These are phyloP conservation scores for Gymnarchus niloticus DNA, from an alignment of 2,113 vertebrate genomes.

Conservation along the genomic window DNA sequence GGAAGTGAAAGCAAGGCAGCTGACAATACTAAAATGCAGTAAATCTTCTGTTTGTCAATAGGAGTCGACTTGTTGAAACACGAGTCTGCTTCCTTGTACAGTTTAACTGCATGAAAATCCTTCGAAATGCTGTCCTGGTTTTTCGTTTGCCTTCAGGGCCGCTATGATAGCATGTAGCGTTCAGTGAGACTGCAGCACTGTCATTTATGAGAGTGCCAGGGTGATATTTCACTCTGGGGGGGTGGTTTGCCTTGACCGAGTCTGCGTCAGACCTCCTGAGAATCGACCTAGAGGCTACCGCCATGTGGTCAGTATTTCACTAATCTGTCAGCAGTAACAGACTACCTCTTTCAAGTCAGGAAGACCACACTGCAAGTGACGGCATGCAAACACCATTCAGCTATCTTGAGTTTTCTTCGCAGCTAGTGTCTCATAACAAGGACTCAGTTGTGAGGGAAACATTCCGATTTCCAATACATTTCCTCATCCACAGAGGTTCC, in stretches of 20 bases:
- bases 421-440: slow-evolving; percentile 6
- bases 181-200: background rate
- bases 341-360: background rate
- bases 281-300: background rate
- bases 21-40: background rate
- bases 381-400: background rate
- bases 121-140: background rate
- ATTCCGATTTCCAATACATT: background rate
- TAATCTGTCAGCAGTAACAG: background rate
- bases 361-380: background rate
- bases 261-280: background rate
- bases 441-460: background rate
- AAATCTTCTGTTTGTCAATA: background rate
- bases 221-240: background rate
- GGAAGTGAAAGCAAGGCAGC: background rate
- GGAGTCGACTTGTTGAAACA: background rate
- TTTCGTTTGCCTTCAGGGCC: background rate
- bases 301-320: background rate
- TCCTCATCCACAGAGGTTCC: background rate
- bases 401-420: too few relatives aligned
- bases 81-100: background rate
- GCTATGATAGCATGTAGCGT: background rate
- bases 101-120: background rate
- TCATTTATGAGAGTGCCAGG: background rate
- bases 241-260: background rate